A percentile compares a stretch with the other conserved stretches of the same genome.
phyloP scores from a whole-genome alignment of 2,113 vertebrate species.

The Larimichthys crocea region DNA sequence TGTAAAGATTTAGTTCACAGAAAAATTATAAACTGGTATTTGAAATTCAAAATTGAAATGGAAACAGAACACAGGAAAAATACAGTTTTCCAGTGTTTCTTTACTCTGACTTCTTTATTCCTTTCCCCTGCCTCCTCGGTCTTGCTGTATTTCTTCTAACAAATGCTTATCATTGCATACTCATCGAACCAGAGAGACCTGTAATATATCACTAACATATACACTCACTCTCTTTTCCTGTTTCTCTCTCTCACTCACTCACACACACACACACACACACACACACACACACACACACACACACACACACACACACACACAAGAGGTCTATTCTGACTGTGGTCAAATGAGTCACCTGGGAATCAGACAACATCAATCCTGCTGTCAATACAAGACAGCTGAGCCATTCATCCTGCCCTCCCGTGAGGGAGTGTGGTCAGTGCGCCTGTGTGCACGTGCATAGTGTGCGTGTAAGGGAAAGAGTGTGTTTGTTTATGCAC shows the following conservation, averaged over 20 bases:
- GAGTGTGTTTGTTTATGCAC: slow-evolving; percentile 30
- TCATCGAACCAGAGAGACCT: slow-evolving; percentile 17
- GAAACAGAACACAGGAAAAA: too few relatives aligned
- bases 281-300: slow-evolving; percentile 23
- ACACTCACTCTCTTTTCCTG: background rate
- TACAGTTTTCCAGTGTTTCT: background rate
- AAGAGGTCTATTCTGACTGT: slow-evolving; percentile 59
- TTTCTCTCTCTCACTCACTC: background rate
- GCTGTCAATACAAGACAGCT: slow-evolving; percentile 62
- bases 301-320: slow-evolving; percentile 22
- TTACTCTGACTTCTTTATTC: background rate
- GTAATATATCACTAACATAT: background rate
- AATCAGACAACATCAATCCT: slow-evolving; percentile 70
- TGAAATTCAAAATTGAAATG: too few relatives aligned
- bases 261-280: slow-evolving; percentile 33
- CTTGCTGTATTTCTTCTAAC: background rate
- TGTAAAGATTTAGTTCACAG: background rate
- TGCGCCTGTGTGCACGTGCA: background rate
- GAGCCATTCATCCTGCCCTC: slow-evolving; percentile 62
- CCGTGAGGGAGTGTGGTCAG: slow-evolving; percentile 15
- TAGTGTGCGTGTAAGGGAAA: slow-evolving; percentile 14
- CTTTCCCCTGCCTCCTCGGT: background rate
- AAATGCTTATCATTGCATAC: slow-evolving; percentile 37
- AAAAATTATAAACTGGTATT: background rate
- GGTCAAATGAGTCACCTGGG: slow-evolving; percentile 73